These are phyloP conservation scores for Hesperophylax magnus DNA, from an alignment of 1,140 invertebrate genomes.

Conservation along the genomic window DNA sequence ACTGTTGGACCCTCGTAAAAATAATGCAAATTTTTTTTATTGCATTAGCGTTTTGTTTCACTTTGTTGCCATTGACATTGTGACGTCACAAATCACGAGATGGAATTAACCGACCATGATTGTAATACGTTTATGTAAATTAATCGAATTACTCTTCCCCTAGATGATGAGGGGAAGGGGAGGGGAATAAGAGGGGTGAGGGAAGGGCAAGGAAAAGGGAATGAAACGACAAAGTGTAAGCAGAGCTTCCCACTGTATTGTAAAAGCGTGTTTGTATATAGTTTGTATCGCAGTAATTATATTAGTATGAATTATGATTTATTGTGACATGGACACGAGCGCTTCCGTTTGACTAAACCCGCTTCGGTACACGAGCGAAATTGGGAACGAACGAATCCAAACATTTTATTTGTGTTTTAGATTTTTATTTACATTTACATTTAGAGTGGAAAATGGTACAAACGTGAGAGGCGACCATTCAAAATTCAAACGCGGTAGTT, in stretches of 20 bases:
- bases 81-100: too few species aligned
- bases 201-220: too few species aligned
- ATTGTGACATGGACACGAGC: not conserved
- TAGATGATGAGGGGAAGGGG: not conserved
- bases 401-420: not conserved
- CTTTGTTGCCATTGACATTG: not conserved
- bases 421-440: not conserved
- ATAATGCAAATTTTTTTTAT: not conserved
- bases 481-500: too few species aligned
- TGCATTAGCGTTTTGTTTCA: not conserved
- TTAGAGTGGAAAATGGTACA: not conserved
- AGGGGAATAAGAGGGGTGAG: too few species aligned
- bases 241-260: not conserved
- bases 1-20: not conserved
- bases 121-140: conserved; percentile 21
- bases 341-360: not conserved
- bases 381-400: not conserved
- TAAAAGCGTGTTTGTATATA: not conserved
- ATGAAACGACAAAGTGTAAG: not conserved
- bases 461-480: not conserved
- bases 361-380: not conserved
- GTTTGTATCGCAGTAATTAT: not conserved
- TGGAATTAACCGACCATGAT: conserved; percentile 18
- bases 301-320: conserved; percentile 18
- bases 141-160: conserved; percentile 5